A percentile compares a stretch with the other conserved stretches of the same genome.
Evolutionary conservation across 1,140 invertebrate species (phyloP).

Genomic region (Epicauta chinensis): DNA sequence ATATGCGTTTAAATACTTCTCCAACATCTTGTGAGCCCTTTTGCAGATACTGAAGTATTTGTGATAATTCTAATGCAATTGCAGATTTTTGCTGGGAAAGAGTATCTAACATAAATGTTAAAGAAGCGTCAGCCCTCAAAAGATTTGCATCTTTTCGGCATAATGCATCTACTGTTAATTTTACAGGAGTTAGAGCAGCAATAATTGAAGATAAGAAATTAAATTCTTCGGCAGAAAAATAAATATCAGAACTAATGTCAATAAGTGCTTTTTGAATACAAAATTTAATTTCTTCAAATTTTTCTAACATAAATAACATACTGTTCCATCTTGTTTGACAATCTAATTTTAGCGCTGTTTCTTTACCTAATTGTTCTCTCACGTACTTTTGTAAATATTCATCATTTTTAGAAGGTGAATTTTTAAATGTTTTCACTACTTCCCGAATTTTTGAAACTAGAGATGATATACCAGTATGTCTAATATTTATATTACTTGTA

Average conservation of each 20-base stretch:
- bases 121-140: constrained; percentile 15
- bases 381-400: constrained; percentile 15
- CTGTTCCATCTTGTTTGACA: constrained; percentile 9
- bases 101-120: constrained; percentile 15
- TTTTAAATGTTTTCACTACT: constrained; percentile 17
- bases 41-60: constrained; percentile 15
- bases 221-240: constrained; percentile 2
- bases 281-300: constrained; percentile 6
- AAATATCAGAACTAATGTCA: constrained; percentile 3
- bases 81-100: constrained; percentile 14
- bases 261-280: constrained; percentile 4
- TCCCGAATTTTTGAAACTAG: constrained; percentile 15
- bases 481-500: constrained; percentile 25
- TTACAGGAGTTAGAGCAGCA: background rate
- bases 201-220: constrained; percentile 2
- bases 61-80: constrained; percentile 17
- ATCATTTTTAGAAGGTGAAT: constrained; percentile 19
- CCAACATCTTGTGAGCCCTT: constrained; percentile 16
- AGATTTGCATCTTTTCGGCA: constrained; percentile 10
- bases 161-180: constrained; percentile 10
- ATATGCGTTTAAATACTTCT: constrained; percentile 16
- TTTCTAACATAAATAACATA: constrained; percentile 1
- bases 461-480: constrained; percentile 20
- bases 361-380: constrained; percentile 11
- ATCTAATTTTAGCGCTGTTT: constrained; percentile 12